Evolutionary conservation across 2,888 invertebrate species (phyloP).

Genomic region (Ptilodon capucinus): DNA sequence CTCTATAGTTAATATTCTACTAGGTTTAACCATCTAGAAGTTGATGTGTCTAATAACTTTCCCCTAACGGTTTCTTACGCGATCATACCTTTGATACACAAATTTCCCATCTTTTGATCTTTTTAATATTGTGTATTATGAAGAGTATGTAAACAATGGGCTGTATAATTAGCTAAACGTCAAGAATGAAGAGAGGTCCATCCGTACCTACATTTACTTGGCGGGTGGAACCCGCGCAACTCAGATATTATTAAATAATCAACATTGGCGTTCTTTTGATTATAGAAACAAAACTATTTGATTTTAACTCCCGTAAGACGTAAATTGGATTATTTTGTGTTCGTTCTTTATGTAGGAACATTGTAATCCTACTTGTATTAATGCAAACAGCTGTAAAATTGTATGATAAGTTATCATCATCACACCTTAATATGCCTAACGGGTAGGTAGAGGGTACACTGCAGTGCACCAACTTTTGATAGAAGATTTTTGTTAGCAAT

Average conservation of each 20-base stretch:
- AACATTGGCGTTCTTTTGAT: constrained; percentile 1
- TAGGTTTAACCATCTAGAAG: too few species aligned
- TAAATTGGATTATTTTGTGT: background rate
- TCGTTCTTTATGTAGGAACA: background rate
- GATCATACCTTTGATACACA: background rate
- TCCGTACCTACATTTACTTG: constrained; percentile 19
- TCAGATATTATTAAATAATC: constrained; percentile 12
- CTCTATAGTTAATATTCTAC: too few species aligned
- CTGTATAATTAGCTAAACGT: constrained; percentile 31
- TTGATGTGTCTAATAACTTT: too few species aligned
- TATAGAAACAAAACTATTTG: constrained; percentile 2
- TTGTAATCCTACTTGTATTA: background rate
- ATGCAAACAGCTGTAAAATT: background rate
- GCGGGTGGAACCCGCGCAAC: constrained; percentile 8
- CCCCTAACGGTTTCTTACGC: background rate
- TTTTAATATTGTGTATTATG: constrained; percentile 2
- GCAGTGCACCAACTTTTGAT: too few species aligned
- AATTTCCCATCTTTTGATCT: constrained; percentile 11
- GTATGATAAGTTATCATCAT: too few species aligned
- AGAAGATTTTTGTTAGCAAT: too few species aligned
- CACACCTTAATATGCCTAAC: too few species aligned
- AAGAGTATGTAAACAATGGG: constrained; percentile 17
- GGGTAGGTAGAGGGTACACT: too few species aligned
- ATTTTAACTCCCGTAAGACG: background rate
- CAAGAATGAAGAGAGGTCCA: constrained; percentile 25